A percentile compares a stretch with the other conserved stretches of the same genome.
These are phyloP conservation scores for Scortum barcoo DNA, from an alignment of 2,113 vertebrate genomes.

Conservation along the genomic window DNA sequence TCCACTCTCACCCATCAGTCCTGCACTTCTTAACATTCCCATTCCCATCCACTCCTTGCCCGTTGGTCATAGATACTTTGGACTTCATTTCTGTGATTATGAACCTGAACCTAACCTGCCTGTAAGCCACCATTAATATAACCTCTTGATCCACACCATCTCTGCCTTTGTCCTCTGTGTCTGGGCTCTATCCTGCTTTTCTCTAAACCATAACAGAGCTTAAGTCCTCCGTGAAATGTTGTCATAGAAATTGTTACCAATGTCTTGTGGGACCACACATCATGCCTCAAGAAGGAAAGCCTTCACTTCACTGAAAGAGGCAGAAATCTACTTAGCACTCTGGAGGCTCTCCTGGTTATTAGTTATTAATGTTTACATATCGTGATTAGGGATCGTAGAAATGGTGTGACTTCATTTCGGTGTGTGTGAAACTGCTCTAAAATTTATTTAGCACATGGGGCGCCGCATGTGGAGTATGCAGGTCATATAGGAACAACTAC, in stretches of 20 bases:
- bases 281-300: background rate
- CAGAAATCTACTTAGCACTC: background rate
- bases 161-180: too few species aligned
- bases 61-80: too few species aligned
- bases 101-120: too few species aligned
- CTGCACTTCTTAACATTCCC: too few species aligned
- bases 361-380: background rate
- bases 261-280: background rate
- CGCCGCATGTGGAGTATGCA: background rate
- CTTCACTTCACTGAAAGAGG: background rate
- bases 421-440: background rate
- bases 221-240: background rate
- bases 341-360: background rate
- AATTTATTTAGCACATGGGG: background rate
- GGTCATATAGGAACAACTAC: background rate
- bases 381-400: background rate
- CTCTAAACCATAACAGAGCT: background rate
- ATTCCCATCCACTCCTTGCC: too few species aligned
- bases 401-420: background rate
- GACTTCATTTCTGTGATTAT: too few species aligned
- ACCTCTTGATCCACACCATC: too few species aligned
- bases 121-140: too few species aligned
- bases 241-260: background rate
- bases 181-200: too few species aligned
- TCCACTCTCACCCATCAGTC: too few species aligned